Percentiles rank a stretch among this genome's conserved stretches.
phyloP scores from a whole-genome alignment of 2,113 vertebrate genomes.

The Chascanopsetta lugubris region DNA sequence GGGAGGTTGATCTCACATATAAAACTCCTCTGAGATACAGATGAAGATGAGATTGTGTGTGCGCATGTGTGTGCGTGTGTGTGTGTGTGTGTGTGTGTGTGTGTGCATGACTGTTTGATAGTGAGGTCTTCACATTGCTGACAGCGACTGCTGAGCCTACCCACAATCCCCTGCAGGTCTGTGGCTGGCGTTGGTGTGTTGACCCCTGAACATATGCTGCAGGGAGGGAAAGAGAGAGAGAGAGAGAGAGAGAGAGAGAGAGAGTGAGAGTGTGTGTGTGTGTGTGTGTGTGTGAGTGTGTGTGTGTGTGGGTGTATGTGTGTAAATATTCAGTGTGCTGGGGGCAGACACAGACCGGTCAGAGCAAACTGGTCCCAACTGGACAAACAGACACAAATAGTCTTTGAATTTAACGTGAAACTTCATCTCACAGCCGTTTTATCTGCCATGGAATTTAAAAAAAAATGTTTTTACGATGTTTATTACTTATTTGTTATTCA shows the following conservation, averaged over 20 bases:
- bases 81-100: neutral
- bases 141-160: slow-evolving; percentile 41
- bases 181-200: slow-evolving; percentile 48
- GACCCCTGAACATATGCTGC: slow-evolving; percentile 55
- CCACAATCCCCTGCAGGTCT: slow-evolving; percentile 63
- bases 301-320: slow-evolving; percentile 18
- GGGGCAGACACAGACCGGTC: neutral
- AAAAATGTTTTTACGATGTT: too few species aligned
- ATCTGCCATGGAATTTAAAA: too few species aligned
- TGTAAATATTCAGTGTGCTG: slow-evolving; percentile 37
- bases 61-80: neutral
- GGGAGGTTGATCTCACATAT: slow-evolving; percentile 43
- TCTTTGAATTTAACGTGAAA: too few species aligned
- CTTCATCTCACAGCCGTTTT: too few species aligned
- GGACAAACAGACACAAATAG: neutral
- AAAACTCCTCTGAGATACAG: slow-evolving; percentile 36
- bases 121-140: slow-evolving; percentile 52
- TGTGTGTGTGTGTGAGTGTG: slow-evolving; percentile 9
- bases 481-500: too few species aligned
- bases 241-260: too few species aligned
- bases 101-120: slow-evolving; percentile 24
- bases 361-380: neutral
- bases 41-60: slow-evolving; percentile 13
- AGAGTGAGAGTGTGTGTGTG: too few species aligned
- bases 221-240: too few species aligned